phyloP scores from a whole-genome alignment of 2,797 vertebrate species.

The Aphelocoma californica region DNA sequence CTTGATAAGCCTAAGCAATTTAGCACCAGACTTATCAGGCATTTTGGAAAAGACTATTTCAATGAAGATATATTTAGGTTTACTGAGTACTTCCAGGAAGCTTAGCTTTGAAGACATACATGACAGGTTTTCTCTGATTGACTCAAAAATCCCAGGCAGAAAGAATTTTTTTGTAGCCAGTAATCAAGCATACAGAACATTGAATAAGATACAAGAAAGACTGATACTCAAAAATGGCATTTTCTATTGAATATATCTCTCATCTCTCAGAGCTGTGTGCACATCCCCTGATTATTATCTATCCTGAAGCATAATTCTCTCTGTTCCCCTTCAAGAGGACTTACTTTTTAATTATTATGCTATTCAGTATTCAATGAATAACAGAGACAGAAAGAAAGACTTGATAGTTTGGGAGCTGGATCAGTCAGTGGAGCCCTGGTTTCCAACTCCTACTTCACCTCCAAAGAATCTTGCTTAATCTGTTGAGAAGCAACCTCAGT shows the following conservation, averaged over 20 bases:
- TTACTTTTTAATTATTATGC: background rate
- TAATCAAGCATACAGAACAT: background rate
- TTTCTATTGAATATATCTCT: background rate
- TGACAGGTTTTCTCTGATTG: background rate
- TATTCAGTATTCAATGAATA: background rate
- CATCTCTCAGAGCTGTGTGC: background rate
- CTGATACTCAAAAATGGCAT: background rate
- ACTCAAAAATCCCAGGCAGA: background rate
- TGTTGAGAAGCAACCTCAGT: conserved; percentile 10
- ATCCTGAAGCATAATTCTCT: background rate
- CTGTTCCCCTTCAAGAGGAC: background rate
- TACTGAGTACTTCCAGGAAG: background rate
- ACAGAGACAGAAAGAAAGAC: background rate
- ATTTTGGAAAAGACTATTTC: background rate
- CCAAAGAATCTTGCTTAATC: background rate
- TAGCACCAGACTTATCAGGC: background rate
- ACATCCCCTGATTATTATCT: background rate
- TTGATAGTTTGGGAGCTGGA: background rate
- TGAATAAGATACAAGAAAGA: background rate
- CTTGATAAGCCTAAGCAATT: background rate
- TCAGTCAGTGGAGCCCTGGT: background rate
- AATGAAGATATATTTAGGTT: background rate
- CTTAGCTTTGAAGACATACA: background rate
- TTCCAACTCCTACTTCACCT: background rate
- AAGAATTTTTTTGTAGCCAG: background rate